Base-by-base conservation (phyloP, 2,888 invertebrate genomes). In the Clunio marinus region DNA sequence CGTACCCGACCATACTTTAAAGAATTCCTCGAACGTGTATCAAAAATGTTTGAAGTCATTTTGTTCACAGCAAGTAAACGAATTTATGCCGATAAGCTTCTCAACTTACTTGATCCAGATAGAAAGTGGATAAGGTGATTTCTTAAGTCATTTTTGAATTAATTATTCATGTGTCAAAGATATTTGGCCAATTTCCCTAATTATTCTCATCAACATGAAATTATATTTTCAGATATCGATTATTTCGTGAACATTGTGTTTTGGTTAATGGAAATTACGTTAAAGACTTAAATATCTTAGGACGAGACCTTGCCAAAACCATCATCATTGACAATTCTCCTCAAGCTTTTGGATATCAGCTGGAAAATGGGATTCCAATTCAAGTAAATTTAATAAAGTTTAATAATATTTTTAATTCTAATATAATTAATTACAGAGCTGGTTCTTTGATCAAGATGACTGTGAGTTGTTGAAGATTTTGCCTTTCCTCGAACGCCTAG, bases 201-300 rank as follows among this genome's bases (percentile, higher is more conserved):
- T 55, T 67, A 2, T 58, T 32, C 15, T 32, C 37, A 17, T 10
- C 35, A 13, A 24, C 20, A 13, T 10, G 67, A 37, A 32, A n/a
- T n/a, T n/a, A n/a, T 57, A 35, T 17, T 69, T 60, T 0, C 32
- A 74, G 74, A 72, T 85, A 90, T 77, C 87, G 96, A 68, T 80
- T 97, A 71, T 97, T 96, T 81, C 86, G 96, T 70, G 96, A 97
- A 75, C 96, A 97, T 75, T 97, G 96, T 75, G 89, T 96, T 0
- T 91, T 93, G 73, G 92, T 96, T 32, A 93, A 94, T 80, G 96
- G 96, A 1, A 96, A 96, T 81, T 97, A 96, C 78, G 93, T 97
- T 71, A 96, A 97, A 77, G 96, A 97, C 79, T 83, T 97, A 69
- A 89, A 90, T 8, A 96, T 96, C 72, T 83, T 97, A 60, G 96